Evolutionary conservation across 2,113 vertebrate species (phyloP), one percentile per base, ranked within the genome.

Genomic region (Pygoscelis adeliae): DNA sequence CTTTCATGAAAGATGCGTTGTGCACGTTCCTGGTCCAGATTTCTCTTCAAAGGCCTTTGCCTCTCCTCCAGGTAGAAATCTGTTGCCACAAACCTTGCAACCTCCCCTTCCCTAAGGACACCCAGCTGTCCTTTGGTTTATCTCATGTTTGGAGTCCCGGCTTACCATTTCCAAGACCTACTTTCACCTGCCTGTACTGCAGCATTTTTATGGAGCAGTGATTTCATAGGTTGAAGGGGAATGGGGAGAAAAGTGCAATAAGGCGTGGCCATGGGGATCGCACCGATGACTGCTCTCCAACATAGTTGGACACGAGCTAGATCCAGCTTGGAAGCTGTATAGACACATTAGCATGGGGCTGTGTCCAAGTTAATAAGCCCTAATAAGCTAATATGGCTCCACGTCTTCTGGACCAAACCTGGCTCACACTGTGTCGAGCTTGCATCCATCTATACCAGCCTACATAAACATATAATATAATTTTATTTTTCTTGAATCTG

Each of bases 201-300:
- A 55, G 46, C 23, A 10, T 27, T 61, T 53, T 81, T 55, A 46
- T 11, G 58, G 52, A 77, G 30, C 6, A 5, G 17, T 12, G 32
- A 47, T 58, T 58, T 52, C 22, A 5, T 5, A 62, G 12, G 38
- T 72, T 62, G 58, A 73, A 86, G 53, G 42, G 23, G 77, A 50
- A 15, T 8, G 22, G 32, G 36, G n/a, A 76, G 49, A 53, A 26
- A 72, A 44, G 9, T 11, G 25, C 36, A 56, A 18, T 19, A 12
- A 47, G 49, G 8, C 5, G 5, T 34, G 40, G 9, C n/a, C 38
- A 11, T 1, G 2, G 13, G 30, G n/a, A 61, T 16, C 1, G 0
- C 78, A 72, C 46, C 3, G 12, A 30, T 15, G n/a, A 30, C 40
- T 63, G 13, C 30, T 47, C 29, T 74, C 32, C 55, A 74, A 5